Base-by-base conservation (phyloP, 2,113 vertebrate species). In the Felis catus region DNA sequence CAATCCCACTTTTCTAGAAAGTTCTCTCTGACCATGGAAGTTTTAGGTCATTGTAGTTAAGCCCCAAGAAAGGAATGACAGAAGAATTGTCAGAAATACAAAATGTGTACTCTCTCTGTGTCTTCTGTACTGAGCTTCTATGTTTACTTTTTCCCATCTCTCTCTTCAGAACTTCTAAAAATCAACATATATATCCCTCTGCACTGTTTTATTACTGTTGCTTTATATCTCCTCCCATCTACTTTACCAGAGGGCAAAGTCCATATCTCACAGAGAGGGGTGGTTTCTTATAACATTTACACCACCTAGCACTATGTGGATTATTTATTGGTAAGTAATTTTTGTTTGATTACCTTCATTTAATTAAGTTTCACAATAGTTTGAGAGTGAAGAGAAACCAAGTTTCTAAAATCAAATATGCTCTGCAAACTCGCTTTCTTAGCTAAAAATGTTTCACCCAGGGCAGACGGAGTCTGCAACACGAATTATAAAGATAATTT, bases 401-500 rank as follows among this genome's bases (percentile, higher is more conserved):
- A 63, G 10, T 81, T 95, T 97, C 21, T n/a, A 51, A 93, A 92
- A 87, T 3, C 0, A 58, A 48, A 13, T 51, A n/a, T 39, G 5
- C 39, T 29, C 45, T 90, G 68, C 68, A 76, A 13, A 45, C 7
- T 65, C 48, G 2, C 74, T 94, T 97, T 94, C 51, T 83, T 85
- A 53, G 68, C 74, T 79, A 66, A 58, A 84, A 92, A 41, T 86
- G 78, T 81, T 89, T 96, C 11, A 76, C 15, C 9, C 3, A 12
- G 33, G 25, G 23, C 45, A 68, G 33, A 73, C 36, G 92, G 21
- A 61, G 29, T 55, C 53, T 85, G 33, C 1, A 36, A 23, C 45
- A 68, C 89, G 63, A 80, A 76, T 81, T 63, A 3, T 90, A 79
- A 92, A 85, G 80, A 53, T 78, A 90, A 65, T 90, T 93, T 93